Evolutionary conservation across 1,140 invertebrate genomes (phyloP).

Genomic region (Hermetia illucens): DNA sequence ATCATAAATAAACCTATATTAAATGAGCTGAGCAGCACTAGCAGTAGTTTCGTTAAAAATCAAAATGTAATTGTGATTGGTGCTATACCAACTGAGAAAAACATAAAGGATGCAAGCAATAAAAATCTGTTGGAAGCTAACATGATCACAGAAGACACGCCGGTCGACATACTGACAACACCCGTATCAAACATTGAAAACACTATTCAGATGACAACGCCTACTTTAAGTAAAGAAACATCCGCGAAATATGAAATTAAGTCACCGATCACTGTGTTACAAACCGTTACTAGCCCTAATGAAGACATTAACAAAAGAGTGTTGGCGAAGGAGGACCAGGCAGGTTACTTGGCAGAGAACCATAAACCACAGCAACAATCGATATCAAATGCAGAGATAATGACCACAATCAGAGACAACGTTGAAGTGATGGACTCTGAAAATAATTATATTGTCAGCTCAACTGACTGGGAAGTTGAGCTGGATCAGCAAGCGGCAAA

Average conservation of each 20-base stretch:
- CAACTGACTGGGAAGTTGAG: conserved; percentile 42
- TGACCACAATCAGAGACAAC: neutral
- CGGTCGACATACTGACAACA: conserved; percentile 31
- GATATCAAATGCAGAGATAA: no score
- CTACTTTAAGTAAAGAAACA: neutral
- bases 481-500: conserved; percentile 36
- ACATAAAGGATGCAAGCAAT: neutral
- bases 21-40: neutral
- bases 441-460: conserved; percentile 18
- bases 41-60: neutral
- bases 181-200: conserved; percentile 6
- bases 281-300: neutral
- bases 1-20: conserved; percentile 6
- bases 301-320: conserved; percentile 7
- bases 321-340: conserved; percentile 4
- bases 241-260: conserved; percentile 5
- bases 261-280: neutral
- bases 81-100: neutral
- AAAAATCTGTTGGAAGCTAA: conserved; percentile 20
- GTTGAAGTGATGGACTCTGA: neutral
- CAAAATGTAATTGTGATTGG: conserved; percentile 3
- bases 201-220: neutral
- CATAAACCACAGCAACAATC: conserved; percentile 1
- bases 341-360: conserved; percentile 5
- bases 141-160: conserved; percentile 39